Conservation (phyloP, 2,888 invertebrate species). For the Drosophila buzzatii region DNA sequence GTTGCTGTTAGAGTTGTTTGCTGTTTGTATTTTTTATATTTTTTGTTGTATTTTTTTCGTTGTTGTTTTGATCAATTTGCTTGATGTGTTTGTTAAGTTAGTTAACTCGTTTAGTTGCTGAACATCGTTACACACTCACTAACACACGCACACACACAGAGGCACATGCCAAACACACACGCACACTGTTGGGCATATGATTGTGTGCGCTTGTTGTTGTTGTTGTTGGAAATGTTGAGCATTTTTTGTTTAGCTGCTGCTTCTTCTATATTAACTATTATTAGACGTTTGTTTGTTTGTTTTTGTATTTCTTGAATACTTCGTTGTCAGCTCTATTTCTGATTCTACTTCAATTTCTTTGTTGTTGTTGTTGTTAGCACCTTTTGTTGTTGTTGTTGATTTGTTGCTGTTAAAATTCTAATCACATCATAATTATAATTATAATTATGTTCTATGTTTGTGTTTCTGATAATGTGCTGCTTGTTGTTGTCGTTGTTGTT, state of each 20-base stretch:
- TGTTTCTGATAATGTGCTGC: slow-evolving; percentile 18
- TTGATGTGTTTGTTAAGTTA: slow-evolving; percentile 16
- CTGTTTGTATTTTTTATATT: slow-evolving; percentile 7
- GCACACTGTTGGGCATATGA: slow-evolving; percentile 17
- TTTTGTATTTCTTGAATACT: slow-evolving; percentile 5
- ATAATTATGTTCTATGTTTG: slow-evolving; percentile 25
- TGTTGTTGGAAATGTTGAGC: slow-evolving; percentile 31
- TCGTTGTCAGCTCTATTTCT: neutral
- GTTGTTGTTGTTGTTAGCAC: slow-evolving; percentile 13
- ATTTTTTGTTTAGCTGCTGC: slow-evolving; percentile 10
- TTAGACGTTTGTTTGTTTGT: slow-evolving; percentile 9
- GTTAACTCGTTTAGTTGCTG: slow-evolving; percentile 31
- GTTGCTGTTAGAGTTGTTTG: slow-evolving; percentile 15
- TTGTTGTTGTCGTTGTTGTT: slow-evolving; percentile 18
- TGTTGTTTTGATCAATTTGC: slow-evolving; percentile 11
- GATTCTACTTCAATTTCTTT: neutral
- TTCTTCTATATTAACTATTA: slow-evolving; percentile 3
- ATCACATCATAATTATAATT: slow-evolving; percentile 38
- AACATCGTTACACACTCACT: slow-evolving; percentile 19
- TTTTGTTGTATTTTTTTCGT: slow-evolving; percentile 1
- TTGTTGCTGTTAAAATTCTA: slow-evolving; percentile 33
- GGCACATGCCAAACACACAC: slow-evolving; percentile 19
- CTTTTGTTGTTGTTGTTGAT: slow-evolving; percentile 14
- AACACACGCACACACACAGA: slow-evolving; percentile 7
- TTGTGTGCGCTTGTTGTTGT: slow-evolving; percentile 27